Evolutionary conservation across 1,140 invertebrate species (phyloP).

Genomic region (Neodiprion fabricii): DNA sequence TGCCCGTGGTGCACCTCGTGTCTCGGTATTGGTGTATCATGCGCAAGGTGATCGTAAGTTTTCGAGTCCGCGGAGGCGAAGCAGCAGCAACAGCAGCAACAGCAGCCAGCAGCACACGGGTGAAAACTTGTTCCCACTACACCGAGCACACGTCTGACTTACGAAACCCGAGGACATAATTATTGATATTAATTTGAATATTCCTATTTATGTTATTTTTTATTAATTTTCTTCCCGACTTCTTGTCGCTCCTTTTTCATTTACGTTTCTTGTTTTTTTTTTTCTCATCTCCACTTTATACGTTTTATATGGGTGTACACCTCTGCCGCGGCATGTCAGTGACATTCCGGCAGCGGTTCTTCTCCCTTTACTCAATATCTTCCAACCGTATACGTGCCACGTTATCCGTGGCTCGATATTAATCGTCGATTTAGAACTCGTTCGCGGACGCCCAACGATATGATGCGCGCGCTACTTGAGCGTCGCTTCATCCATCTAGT

Average conservation of each 20-base stretch:
- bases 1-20: background rate
- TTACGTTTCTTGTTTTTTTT: background rate
- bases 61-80: background rate
- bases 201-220: conserved; percentile 17
- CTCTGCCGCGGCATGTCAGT: background rate
- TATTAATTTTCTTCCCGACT: background rate
- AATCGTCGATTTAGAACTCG: conserved; percentile 3
- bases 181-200: conserved; percentile 18
- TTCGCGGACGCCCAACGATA: background rate
- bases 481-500: background rate
- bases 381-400: background rate
- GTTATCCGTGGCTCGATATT: background rate
- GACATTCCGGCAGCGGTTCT: conserved; percentile 1
- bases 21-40: too few relatives aligned
- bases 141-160: background rate
- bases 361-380: background rate
- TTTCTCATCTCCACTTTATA: background rate
- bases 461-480: background rate
- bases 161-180: conserved; percentile 15
- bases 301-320: too few relatives aligned
- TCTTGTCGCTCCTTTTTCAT: background rate
- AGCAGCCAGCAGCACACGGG: background rate
- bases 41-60: background rate
- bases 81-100: too few relatives aligned
- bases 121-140: conserved; percentile 11